Conservation (phyloP, 1,140 invertebrate genomes). For the Zeugodacus cucurbitae region DNA sequence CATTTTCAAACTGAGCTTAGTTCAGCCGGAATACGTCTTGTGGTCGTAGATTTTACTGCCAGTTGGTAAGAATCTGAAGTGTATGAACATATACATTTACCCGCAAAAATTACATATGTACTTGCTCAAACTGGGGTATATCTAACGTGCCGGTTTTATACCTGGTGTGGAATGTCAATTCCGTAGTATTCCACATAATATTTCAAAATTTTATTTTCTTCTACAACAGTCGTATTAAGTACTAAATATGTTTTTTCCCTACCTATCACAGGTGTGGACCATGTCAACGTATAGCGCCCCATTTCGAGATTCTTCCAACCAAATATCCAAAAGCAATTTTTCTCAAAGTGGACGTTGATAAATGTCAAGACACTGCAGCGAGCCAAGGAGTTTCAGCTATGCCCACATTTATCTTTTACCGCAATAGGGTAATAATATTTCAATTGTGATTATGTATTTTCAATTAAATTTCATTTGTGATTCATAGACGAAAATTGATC, state of each 20-base stretch:
- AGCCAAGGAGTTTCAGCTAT: slow-evolving; percentile 91
- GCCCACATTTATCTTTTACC: slow-evolving; percentile 98
- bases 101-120: no score
- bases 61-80: slow-evolving; percentile 76
- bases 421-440: slow-evolving; percentile 76
- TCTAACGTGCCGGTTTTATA: no score
- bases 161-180: no score
- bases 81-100: background rate
- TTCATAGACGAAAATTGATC: slow-evolving; percentile 78
- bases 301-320: slow-evolving; percentile 85
- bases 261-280: slow-evolving; percentile 85
- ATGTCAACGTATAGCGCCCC: slow-evolving; percentile 90
- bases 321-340: slow-evolving; percentile 92
- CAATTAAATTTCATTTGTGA: background rate
- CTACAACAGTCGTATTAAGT: background rate
- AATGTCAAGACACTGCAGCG: slow-evolving; percentile 86
- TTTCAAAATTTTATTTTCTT: no score
- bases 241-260: background rate
- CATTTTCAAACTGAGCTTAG: slow-evolving; percentile 86
- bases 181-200: no score
- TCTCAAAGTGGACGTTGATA: slow-evolving; percentile 94
- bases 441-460: background rate
- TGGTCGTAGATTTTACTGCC: slow-evolving; percentile 94
- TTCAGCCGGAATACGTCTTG: slow-evolving; percentile 85
- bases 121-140: no score